These are phyloP conservation scores for Prosapia bicincta DNA, from an alignment of 2,888 invertebrate genomes.

Conservation along the genomic window DNA sequence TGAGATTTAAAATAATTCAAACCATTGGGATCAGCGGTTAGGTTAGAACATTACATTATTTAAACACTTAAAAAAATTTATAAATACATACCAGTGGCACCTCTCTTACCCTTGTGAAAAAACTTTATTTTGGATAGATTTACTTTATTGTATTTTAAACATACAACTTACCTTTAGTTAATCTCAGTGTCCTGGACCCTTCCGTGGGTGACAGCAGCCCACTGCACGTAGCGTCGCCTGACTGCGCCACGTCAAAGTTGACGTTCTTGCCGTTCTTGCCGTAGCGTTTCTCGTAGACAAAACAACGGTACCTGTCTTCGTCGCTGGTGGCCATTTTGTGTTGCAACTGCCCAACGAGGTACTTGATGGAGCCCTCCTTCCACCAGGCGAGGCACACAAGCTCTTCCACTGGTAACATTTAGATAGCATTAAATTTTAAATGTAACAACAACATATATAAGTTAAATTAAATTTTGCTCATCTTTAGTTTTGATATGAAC, in stretches of 20 bases:
- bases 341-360: conserved; percentile 72
- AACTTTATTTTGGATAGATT: too few relatives aligned
- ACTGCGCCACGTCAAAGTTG: conserved; percentile 65
- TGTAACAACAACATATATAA: too few relatives aligned
- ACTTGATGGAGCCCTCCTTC: conserved; percentile 79
- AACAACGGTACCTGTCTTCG: conserved; percentile 80
- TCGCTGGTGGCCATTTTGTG: conserved; percentile 57
- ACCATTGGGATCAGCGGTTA: too few relatives aligned
- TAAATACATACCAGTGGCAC: too few relatives aligned
- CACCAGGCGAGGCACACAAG: conserved; percentile 76
- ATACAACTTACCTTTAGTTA: conserved; percentile 69
- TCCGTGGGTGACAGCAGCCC: conserved; percentile 71
- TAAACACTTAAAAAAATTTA: too few relatives aligned
- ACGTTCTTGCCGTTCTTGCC: conserved; percentile 43
- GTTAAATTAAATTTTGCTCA: too few relatives aligned
- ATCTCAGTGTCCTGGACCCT: conserved; percentile 73
- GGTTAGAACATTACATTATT: too few relatives aligned
- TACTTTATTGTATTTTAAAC: too few relatives aligned
- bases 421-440: too few relatives aligned
- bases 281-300: conserved; percentile 62
- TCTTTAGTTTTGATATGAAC: too few relatives aligned
- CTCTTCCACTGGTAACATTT: conserved; percentile 63
- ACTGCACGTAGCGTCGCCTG: conserved; percentile 76
- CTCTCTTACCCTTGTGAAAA: too few relatives aligned
- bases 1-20: too few relatives aligned